Evolutionary conservation across 2,113 vertebrate species (phyloP), one percentile per base, ranked within the genome.

Genomic region (Zeus faber): DNA sequence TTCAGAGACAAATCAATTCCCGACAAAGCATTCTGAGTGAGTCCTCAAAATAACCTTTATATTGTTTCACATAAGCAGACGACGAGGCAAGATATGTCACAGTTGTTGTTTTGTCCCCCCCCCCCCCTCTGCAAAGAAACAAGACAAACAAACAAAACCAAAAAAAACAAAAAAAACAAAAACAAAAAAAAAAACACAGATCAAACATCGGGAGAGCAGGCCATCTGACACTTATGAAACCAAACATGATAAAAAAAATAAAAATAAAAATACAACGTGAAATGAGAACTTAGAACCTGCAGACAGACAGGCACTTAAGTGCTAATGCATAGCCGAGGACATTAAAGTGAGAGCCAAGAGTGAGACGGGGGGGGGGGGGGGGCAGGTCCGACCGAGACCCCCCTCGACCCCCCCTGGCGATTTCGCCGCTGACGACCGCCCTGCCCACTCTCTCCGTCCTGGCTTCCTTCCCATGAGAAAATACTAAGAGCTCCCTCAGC

Each of bases 271-370:
- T 40, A 45, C 20, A 26, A 77, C 66, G 63, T 56, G 64, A 60
- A 46, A 39, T 58, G 62, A 69, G 60, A 51, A 23, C 65, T 63
- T 33, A 60, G 72, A 25, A 71, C 66, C 66, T 4, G 29, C 8
- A 33, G 65, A 70, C 70, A 71, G 51, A 77, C 83, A 87, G 83
- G 85, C 82, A 85, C 85, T 87, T 81, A 50, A 80, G 79, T 81
- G 74, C 83, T 79, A 62, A 83, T 83, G 83, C 82, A 82, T 77
- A 82, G 85, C 58, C 24, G 58, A 72, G 69, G 18, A 39, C 22
- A 64, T 70, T 72, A 63, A 77, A 63, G 55, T 45, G 51, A 70
- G 62, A 82, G 54, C 52, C 22, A 49, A 62, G 53, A 24, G 8
- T 62, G 53, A 33, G 23, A 50, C 16, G 43, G 41, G 49, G 31